These are phyloP conservation scores for Lasiurus cinereus DNA, from an alignment of 2,113 vertebrate genomes.

Conservation along the genomic window DNA sequence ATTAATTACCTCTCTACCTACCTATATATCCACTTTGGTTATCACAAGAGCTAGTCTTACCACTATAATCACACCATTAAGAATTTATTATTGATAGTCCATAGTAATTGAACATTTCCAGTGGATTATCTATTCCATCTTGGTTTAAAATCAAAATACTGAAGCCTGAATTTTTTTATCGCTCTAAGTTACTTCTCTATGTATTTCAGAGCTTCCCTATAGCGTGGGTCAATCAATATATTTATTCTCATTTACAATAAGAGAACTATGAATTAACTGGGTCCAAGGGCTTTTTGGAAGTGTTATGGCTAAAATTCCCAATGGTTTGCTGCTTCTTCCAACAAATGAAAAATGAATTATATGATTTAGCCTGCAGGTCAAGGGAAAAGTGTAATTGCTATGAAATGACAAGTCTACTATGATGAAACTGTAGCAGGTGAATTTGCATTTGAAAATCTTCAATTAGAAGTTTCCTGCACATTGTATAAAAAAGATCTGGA, in stretches of 20 bases:
- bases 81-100: constrained; percentile 1
- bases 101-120: not conserved
- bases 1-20: not conserved
- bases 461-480: not conserved
- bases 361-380: not conserved
- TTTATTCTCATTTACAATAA: constrained; percentile 34
- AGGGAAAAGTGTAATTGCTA: not conserved
- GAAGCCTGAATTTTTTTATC: not conserved
- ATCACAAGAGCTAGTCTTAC: not conserved
- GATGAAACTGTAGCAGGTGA: not conserved
- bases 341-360: not conserved
- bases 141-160: constrained; percentile 1
- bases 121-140: not conserved
- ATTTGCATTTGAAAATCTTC: not conserved
- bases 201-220: not conserved
- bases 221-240: not conserved
- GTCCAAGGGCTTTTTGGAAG: not conserved
- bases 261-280: constrained; percentile 3
- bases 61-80: not conserved
- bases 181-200: not conserved
- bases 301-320: not conserved
- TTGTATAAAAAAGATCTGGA: not conserved
- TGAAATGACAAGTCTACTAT: constrained; percentile 12
- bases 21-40: not conserved
- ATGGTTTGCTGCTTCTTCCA: not conserved